Base-by-base conservation (phyloP, 2,888 invertebrate genomes). In the Andrena flavipes region DNA sequence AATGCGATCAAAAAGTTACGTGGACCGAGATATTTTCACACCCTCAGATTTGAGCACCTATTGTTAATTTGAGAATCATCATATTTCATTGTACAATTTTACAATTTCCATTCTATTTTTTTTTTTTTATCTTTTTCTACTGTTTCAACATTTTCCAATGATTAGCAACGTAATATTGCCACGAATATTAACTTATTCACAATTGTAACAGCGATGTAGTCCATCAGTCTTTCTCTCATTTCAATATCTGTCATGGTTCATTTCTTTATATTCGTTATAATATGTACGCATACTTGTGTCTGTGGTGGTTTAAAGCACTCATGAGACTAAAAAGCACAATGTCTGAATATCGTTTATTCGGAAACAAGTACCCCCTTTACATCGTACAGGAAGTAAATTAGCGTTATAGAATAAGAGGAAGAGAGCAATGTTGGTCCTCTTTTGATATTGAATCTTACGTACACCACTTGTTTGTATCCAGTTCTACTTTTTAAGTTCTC, bases 151-250 rank as follows among this genome's bases (percentile, higher is more conserved):
- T 67, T 60, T 60, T 48, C 69, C 60, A 62, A 67, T 77, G 65
- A 65, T 76, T 62, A 82, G 51, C 70, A 78, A 87, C 54, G 51
- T 35, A 78, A 76, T 76, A 76, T 87, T 78, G 72, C 75, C 76
- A 73, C 71, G 69, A 82, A 80, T 74, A 80, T 82, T 82, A 82
- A 83, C 83, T 80, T 87, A 87, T 82, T 80, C 74, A 76, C 78
- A 86, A 82, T 80, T 82, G 63, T 85, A 83, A 88, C 75, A 87
- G 80, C 77, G 83, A 82, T 82, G 83, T 84, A 90, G 85, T 88
- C 91, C 91, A 88, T 92, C 93, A 93, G 93, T 92, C 92, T 92
- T 93, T 91, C 89, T 92, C 92, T 92, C 92, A 91, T 91, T 90
- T 90, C 91, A 85, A 90, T 90, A 91, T 90, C 89, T 90, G 91